Conservation (phyloP, 1,140 invertebrate genomes). For the Thaumetopoea pityocampa region DNA sequence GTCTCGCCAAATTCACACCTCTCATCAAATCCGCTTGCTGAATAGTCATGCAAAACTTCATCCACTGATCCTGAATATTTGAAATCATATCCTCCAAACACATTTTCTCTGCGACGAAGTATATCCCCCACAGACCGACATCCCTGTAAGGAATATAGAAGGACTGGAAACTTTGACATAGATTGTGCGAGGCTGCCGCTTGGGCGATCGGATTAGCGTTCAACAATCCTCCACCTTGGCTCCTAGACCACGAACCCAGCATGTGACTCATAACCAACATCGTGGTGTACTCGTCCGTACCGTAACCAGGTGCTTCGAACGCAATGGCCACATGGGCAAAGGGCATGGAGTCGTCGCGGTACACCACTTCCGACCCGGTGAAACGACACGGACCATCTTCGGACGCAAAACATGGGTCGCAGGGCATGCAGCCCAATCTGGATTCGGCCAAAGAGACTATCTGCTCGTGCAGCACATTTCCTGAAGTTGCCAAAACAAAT, state of each 20-base stretch:
- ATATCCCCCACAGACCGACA: conserved; percentile 69
- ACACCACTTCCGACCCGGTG: conserved; percentile 78
- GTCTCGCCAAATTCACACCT: conserved; percentile 46
- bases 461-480: conserved; percentile 88
- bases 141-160: conserved; percentile 64
- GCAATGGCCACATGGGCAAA: conserved; percentile 84
- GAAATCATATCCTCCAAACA: conserved; percentile 49
- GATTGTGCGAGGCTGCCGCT: conserved; percentile 30
- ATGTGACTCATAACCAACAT: conserved; percentile 36
- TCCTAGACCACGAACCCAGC: conserved; percentile 42
- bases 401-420: not conserved
- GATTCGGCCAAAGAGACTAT: conserved; percentile 80
- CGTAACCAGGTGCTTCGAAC: conserved; percentile 78
- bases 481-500: conserved; percentile 92
- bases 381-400: conserved; percentile 33
- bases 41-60: conserved; percentile 47
- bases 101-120: conserved; percentile 47
- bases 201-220: conserved; percentile 46
- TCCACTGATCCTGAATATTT: conserved; percentile 55
- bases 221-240: conserved; percentile 43
- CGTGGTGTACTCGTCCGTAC: conserved; percentile 32
- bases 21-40: conserved; percentile 44
- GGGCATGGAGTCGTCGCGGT: conserved; percentile 83
- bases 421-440: conserved; percentile 27
- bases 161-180: conserved; percentile 61